phyloP scores from a whole-genome alignment of 2,888 invertebrate species.

The Antitype chi region DNA sequence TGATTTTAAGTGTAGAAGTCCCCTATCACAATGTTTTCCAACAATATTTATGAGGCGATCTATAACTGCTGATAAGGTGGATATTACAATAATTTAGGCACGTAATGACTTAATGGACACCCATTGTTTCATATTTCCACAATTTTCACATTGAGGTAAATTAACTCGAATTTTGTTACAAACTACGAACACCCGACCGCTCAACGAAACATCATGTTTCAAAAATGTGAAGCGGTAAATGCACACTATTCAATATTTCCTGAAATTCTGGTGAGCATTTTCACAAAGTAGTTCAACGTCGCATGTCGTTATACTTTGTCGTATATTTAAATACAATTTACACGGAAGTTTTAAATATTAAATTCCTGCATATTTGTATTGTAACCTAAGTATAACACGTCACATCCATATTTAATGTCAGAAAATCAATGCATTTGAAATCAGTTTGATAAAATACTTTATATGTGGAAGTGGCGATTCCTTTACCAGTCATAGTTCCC shows the following conservation, averaged over 20 bases:
- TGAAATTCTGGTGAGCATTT: constrained; percentile 51
- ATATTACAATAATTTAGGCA: constrained; percentile 51
- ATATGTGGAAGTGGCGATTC: constrained; percentile 66
- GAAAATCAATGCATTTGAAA: constrained; percentile 47
- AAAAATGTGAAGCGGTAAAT: constrained; percentile 35
- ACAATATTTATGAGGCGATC: constrained; percentile 54
- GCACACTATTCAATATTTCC: constrained; percentile 53
- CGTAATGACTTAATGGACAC: constrained; percentile 59
- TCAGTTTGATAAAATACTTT: constrained; percentile 27
- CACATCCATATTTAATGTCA: constrained; percentile 26
- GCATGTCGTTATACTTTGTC: constrained; percentile 41
- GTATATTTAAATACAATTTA: constrained; percentile 46
- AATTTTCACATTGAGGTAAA: constrained; percentile 44
- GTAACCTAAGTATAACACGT: constrained; percentile 25
- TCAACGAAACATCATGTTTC: constrained; percentile 43
- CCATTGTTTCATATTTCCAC: constrained; percentile 58
- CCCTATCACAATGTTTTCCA: constrained; percentile 34
- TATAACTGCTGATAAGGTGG: constrained; percentile 51
- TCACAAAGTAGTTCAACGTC: constrained; percentile 54
- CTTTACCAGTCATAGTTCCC: constrained; percentile 48
- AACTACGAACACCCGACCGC: constrained; percentile 22
- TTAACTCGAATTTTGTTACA: constrained; percentile 45
- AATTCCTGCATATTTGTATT: constrained; percentile 31
- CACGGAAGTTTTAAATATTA: constrained; percentile 39
- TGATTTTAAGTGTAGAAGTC: constrained; percentile 49